Conservation (phyloP, 2,888 invertebrate genomes). For the Diadromus collaris region DNA sequence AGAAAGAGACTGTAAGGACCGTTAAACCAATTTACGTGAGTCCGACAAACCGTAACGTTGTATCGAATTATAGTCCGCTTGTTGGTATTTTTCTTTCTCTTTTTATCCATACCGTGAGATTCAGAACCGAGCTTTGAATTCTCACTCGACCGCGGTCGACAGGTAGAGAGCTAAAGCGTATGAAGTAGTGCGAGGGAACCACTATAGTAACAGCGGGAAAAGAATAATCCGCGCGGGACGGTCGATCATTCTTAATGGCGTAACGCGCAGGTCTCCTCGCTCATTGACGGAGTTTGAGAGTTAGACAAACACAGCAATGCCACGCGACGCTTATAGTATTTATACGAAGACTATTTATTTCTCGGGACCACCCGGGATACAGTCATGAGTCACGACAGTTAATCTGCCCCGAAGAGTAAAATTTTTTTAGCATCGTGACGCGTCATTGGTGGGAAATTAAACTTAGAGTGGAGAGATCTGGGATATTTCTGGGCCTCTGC, state of each 20-base stretch:
- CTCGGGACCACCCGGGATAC: slow-evolving; percentile 50
- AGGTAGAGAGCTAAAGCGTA: slow-evolving; percentile 20
- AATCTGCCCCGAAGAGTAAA: slow-evolving; percentile 37
- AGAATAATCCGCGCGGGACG: slow-evolving; percentile 23
- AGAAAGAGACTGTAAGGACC: slow-evolving; percentile 12
- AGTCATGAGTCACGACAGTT: slow-evolving; percentile 42
- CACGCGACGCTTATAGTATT: slow-evolving; percentile 13
- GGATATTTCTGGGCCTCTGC: background rate
- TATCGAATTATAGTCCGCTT: slow-evolving; percentile 16
- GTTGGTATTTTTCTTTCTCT: slow-evolving; percentile 10
- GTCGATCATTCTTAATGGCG: slow-evolving; percentile 39
- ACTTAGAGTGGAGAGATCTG: slow-evolving; percentile 1
- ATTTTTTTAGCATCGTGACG: slow-evolving; percentile 22
- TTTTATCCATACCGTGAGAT: slow-evolving; percentile 1
- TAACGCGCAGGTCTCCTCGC: slow-evolving; percentile 16
- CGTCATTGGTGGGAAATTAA: background rate
- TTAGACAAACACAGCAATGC: slow-evolving; percentile 42
- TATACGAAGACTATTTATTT: too few species aligned
- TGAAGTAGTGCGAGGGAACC: slow-evolving; percentile 22
- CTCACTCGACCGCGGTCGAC: slow-evolving; percentile 25
- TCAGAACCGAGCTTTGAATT: slow-evolving; percentile 1
- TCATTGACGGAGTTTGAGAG: slow-evolving; percentile 32
- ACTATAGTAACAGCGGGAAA: background rate
- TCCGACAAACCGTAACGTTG: slow-evolving; percentile 38
- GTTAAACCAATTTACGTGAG: slow-evolving; percentile 54